Percentiles rank a stretch among this genome's conserved stretches.
These are phyloP conservation scores for Tinamus guttatus DNA, from an alignment of 2,113 vertebrate species.

Conservation along the genomic window DNA sequence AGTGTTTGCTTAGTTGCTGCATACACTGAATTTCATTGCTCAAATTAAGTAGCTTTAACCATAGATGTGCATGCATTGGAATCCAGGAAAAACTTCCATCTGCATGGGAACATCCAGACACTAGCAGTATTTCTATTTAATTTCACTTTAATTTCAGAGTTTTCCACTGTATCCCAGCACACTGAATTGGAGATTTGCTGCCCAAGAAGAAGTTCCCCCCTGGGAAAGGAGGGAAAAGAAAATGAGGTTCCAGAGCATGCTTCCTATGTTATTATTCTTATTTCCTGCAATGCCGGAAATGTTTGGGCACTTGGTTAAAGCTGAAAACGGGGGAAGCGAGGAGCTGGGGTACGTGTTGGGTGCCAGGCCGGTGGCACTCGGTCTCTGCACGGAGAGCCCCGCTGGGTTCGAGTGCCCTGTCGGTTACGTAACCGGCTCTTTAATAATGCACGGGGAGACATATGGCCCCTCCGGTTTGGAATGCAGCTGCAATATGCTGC, in stretches of 20 bases:
- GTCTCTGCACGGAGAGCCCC: background rate
- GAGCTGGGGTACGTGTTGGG: background rate
- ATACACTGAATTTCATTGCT: background rate
- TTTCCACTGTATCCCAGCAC: background rate
- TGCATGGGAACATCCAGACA: background rate
- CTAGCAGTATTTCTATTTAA: background rate
- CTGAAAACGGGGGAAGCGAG: background rate
- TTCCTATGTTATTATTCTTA: too few species aligned
- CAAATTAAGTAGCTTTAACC: background rate
- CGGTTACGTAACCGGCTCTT: conserved; percentile 55
- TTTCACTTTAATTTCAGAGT: background rate
- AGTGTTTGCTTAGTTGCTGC: background rate
- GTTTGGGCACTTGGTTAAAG: background rate
- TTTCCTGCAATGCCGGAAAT: too few species aligned
- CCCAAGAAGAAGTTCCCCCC: background rate
- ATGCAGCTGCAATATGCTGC: conserved; percentile 61
- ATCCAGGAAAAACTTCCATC: background rate
- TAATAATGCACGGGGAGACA: conserved; percentile 61
- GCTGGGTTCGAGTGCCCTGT: background rate
- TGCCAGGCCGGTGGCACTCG: background rate
- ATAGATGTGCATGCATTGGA: background rate
- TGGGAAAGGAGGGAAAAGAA: background rate
- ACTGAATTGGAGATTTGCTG: background rate
- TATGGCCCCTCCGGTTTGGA: conserved; percentile 62
- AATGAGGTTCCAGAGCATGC: background rate